Evolutionary conservation across 2,888 invertebrate genomes (phyloP).

Genomic region (Tetragonula carbonaria): DNA sequence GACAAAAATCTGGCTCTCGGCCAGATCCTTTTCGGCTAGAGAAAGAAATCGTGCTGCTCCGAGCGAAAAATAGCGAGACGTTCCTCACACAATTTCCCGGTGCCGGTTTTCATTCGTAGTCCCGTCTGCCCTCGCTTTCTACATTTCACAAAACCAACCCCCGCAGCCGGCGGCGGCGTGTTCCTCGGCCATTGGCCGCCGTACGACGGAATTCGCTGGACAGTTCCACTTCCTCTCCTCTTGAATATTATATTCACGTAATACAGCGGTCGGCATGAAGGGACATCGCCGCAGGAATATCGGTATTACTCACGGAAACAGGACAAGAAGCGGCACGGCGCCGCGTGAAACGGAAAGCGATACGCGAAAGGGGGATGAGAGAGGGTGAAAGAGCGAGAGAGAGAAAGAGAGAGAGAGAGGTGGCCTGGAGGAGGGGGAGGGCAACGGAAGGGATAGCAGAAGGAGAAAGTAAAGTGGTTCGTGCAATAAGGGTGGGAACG

Average conservation of each 20-base stretch:
- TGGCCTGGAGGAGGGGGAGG: neutral
- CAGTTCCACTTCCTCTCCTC: conserved; percentile 38
- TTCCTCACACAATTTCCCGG: conserved; percentile 19
- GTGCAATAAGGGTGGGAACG: conserved; percentile 76
- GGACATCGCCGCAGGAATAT: conserved; percentile 62
- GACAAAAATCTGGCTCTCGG: neutral
- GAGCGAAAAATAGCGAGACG: conserved; percentile 15
- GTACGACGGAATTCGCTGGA: conserved; percentile 44
- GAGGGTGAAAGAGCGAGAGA: neutral
- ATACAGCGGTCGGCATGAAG: conserved; percentile 41
- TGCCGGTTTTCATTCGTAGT: neutral
- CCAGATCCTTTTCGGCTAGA: neutral
- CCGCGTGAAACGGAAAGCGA: conserved; percentile 42
- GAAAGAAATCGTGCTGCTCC: neutral
- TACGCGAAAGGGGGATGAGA: neutral
- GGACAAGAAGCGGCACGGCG: conserved; percentile 37
- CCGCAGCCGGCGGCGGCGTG: neutral
- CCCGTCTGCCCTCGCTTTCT: conserved; percentile 23
- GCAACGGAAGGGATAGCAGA: conserved; percentile 9
- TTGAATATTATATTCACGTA: conserved; percentile 70
- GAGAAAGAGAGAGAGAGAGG: neutral
- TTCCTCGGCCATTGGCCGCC: conserved; percentile 34
- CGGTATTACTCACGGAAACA: conserved; percentile 54
- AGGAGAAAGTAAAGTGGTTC: conserved; percentile 67
- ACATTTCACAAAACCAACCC: conserved; percentile 48